Base-by-base conservation (phyloP, 2,113 vertebrate species). In the Tragelaphus buxtoni region DNA sequence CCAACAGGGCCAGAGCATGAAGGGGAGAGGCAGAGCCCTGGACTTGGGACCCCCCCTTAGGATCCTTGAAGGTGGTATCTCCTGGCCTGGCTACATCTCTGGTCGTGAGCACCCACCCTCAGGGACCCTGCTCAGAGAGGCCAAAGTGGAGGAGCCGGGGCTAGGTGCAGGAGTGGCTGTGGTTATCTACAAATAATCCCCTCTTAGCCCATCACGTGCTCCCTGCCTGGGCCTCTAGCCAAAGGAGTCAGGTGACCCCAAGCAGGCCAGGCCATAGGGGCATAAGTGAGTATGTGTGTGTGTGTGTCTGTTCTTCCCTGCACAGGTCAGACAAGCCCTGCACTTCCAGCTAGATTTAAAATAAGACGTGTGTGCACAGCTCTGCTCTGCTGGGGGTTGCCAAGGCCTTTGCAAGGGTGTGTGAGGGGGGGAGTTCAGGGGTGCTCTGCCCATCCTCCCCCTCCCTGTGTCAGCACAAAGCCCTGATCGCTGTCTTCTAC, bases 201-300 rank as follows among this genome's bases (percentile, higher is more conserved):
- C 20, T 20, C 45, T 28, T 7, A 32, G 77, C 10, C 20, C 22
- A 22, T 74, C 92, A 72, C 63, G 86, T 96, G 94, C 86, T 63
- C 51, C 24, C 22, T 39, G 9, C 74, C 61, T 32, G 72, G 80
- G 83, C 96, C 63, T 82, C 91, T 16, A 16, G 81, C 95, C 20
- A 0, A 18, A 45, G 42, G 18, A 60, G 72, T 93, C 96, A 93
- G 94, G 96, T 92, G 94, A 96, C 83, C 91, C 58, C 10, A 4
- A 90, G 90, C 94, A 17, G 55, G 93, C 90, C 76, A 92, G 91
- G 88, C 81, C n/a, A 7, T 35, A 11, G 42, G 35, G 63, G 35
- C 4, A 3, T 39, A 35, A 18, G 30, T 30, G 35, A 9, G 61
- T 7, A 28, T 9, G 69, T 7, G n/a, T 9, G 69, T 28, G 81